Percentiles rank a stretch among this genome's conserved stretches.
phyloP scores from a whole-genome alignment of 2,888 invertebrate species.

The Hydriomena furcata region DNA sequence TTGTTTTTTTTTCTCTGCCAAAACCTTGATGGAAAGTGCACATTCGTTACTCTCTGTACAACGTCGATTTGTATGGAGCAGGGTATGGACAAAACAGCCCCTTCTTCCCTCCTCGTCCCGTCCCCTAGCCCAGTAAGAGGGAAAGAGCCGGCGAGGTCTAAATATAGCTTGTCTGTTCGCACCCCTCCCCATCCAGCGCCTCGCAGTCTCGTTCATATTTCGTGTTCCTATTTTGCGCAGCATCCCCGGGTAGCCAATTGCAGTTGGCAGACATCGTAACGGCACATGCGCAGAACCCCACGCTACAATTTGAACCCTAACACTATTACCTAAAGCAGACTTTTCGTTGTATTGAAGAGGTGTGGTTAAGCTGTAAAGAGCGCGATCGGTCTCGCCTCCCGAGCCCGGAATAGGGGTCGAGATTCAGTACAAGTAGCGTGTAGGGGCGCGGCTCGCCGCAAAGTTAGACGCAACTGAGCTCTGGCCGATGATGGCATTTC shows the following conservation, averaged over 20 bases:
- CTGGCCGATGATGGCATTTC: conserved; percentile 71
- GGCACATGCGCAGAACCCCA: conserved; percentile 45
- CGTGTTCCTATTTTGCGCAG: conserved; percentile 84
- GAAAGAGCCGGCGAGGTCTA: conserved; percentile 77
- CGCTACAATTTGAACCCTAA: conserved; percentile 44
- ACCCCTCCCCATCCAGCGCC: conserved; percentile 79
- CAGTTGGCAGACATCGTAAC: conserved; percentile 76
- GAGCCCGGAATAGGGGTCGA: conserved; percentile 81
- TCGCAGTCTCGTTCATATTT: conserved; percentile 84
- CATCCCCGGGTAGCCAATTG: conserved; percentile 82
- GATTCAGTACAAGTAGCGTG: conserved; percentile 83
- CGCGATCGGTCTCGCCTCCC: conserved; percentile 59
- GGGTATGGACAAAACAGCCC: conserved; percentile 78
- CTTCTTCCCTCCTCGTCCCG: conserved; percentile 42
- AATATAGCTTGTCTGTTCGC: conserved; percentile 79
- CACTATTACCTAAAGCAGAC: conserved; percentile 27
- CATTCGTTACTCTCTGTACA: conserved; percentile 74
- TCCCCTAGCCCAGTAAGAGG: conserved; percentile 49
- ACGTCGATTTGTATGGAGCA: conserved; percentile 72
- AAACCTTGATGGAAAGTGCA: conserved; percentile 72
- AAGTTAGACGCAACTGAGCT: conserved; percentile 82
- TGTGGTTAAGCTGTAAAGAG: conserved; percentile 48
- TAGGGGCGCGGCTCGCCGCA: conserved; percentile 83
- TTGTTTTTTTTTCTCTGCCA: conserved; percentile 60
- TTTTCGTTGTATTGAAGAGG: conserved; percentile 26